Percentiles rank a stretch among this genome's conserved stretches.
phyloP scores from a whole-genome alignment of 1,140 invertebrate genomes.

The Brachionus plicatilis region DNA sequence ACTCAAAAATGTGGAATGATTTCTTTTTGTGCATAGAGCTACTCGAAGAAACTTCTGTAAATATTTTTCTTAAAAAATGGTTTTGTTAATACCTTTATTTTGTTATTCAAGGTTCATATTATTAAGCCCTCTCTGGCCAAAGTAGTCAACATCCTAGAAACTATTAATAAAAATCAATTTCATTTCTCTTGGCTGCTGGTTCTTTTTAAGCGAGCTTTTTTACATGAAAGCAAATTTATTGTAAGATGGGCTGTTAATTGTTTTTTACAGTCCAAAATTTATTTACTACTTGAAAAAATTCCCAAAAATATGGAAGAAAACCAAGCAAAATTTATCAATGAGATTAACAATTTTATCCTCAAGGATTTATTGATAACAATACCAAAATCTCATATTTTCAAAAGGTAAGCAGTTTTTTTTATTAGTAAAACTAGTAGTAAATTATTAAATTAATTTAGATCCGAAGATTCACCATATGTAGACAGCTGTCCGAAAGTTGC shows the following conservation, averaged over 20 bases:
- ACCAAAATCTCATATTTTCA: conserved; percentile 21
- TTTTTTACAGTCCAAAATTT: conserved; percentile 13
- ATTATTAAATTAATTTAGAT: neutral
- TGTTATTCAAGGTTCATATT: neutral
- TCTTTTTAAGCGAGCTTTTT: conserved; percentile 5
- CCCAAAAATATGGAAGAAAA: neutral
- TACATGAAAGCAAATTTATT: conserved; percentile 27
- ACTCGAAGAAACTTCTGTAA: conserved; percentile 29
- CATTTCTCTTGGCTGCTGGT: conserved; percentile 20
- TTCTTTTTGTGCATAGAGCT: conserved; percentile 35
- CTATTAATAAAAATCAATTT: conserved; percentile 6
- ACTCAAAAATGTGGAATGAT: conserved; percentile 16
- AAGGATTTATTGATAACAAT: neutral
- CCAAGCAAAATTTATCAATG: neutral
- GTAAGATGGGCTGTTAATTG: conserved; percentile 15
- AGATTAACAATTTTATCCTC: neutral
- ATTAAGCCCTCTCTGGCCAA: neutral
- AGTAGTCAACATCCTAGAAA: neutral
- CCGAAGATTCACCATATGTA: conserved; percentile 14
- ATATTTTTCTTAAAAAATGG: neutral
- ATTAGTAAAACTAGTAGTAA: neutral
- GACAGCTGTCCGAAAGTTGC: conserved; percentile 7
- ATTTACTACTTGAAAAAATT: neutral
- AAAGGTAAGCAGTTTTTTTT: neutral
- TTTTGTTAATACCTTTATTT: neutral